Conservation (phyloP, 2,113 vertebrate genomes). For the Herpetotheres cachinnans region DNA sequence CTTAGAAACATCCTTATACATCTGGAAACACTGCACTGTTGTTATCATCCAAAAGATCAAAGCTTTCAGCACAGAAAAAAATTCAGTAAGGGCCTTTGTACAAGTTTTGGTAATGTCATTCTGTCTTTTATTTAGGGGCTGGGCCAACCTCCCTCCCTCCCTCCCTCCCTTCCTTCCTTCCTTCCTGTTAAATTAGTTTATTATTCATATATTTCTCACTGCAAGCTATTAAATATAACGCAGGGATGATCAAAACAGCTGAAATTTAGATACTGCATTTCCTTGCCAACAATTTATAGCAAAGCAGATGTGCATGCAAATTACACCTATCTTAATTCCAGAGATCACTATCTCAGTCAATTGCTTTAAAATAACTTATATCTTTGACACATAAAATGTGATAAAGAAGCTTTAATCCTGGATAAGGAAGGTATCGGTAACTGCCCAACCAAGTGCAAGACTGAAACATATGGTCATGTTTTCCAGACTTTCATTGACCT, state of each 20-base stretch:
- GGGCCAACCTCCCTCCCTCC: too few relatives aligned
- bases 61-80: background rate
- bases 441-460: constrained; percentile 42
- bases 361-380: constrained; percentile 66
- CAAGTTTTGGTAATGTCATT: background rate
- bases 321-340: constrained; percentile 55
- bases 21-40: background rate
- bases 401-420: constrained; percentile 46
- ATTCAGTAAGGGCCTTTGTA: background rate
- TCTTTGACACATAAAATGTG: constrained; percentile 49
- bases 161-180: background rate
- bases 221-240: background rate
- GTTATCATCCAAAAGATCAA: background rate
- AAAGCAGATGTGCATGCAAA: constrained; percentile 62
- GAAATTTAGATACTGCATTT: constrained; percentile 21
- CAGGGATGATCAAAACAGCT: background rate
- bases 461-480: constrained; percentile 57
- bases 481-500: constrained; percentile 54
- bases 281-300: constrained; percentile 45
- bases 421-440: constrained; percentile 52
- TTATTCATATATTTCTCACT: background rate
- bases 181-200: background rate
- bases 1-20: background rate
- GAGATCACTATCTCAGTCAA: constrained; percentile 40
- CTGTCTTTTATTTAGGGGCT: background rate